A percentile compares a stretch with the other conserved stretches of the same genome.
phyloP scores from a whole-genome alignment of 1,140 invertebrate species.

The Galleria mellonella region DNA sequence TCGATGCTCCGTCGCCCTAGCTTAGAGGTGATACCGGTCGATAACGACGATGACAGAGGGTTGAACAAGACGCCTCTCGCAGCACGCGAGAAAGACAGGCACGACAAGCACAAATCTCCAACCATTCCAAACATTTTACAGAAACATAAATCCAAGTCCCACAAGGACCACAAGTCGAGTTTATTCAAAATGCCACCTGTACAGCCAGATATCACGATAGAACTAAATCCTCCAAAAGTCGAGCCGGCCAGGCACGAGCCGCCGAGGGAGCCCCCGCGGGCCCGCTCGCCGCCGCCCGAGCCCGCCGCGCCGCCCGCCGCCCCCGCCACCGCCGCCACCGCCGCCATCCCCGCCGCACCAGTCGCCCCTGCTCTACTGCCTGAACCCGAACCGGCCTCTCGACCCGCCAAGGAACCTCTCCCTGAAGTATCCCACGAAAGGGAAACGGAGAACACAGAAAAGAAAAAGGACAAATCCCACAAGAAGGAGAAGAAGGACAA shows the following conservation, averaged over 20 bases:
- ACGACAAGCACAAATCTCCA: slow-evolving; percentile 66
- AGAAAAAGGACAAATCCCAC: slow-evolving; percentile 80
- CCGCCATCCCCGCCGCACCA: slow-evolving; percentile 14
- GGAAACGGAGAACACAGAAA: slow-evolving; percentile 69
- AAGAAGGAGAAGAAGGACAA: slow-evolving; percentile 84
- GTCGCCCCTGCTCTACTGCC: slow-evolving; percentile 20
- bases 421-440: slow-evolving; percentile 49
- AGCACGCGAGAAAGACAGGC: slow-evolving; percentile 57
- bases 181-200: slow-evolving; percentile 67
- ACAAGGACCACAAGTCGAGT: slow-evolving; percentile 65
- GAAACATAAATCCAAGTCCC: slow-evolving; percentile 63
- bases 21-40: slow-evolving; percentile 70
- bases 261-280: slow-evolving; percentile 26
- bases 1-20: slow-evolving; percentile 67
- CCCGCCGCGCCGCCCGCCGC: slow-evolving; percentile 12
- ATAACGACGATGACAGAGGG: slow-evolving; percentile 58
- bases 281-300: slow-evolving; percentile 16
- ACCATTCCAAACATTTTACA: slow-evolving; percentile 71
- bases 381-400: slow-evolving; percentile 20
- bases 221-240: slow-evolving; percentile 67
- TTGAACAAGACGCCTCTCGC: slow-evolving; percentile 54
- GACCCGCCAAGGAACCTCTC: slow-evolving; percentile 17
- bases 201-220: slow-evolving; percentile 70
- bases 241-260: slow-evolving; percentile 46
- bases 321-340: slow-evolving; percentile 20